Evolutionary conservation across 2,797 vertebrate species (phyloP), one percentile per base, ranked within the genome.

Genomic region (Hapalemur alaotrensis): DNA sequence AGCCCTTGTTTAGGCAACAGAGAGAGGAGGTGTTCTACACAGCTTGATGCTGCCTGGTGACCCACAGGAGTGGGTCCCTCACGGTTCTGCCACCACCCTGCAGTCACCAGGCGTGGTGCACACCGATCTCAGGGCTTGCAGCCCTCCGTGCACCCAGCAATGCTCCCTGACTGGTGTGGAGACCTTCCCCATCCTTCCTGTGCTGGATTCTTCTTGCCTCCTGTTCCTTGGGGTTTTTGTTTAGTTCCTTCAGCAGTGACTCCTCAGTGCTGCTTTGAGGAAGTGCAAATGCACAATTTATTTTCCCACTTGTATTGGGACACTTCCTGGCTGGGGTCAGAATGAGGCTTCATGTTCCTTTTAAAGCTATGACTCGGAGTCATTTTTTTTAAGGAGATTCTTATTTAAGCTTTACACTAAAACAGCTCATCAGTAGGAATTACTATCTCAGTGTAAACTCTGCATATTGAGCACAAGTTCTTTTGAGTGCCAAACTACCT

Each of bases 1-100:
- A 82, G 95, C 78, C 61, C 80, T 86, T 86, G 83, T 91, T 89
- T 84, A 91, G 89, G 91, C 67, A 5, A 75, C 52, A n/a, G 48
- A 85, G 76, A 46, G 35, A n/a, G 50, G 20, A 61, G 23, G 14
- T 28, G 22, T 0, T 0, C 43, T 43, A 52, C 13, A 2, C 0
- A 0, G 18, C 59, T 46, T 11, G 92, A 43, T 15, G 54, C 48
- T 0, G n/a, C 57, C 75, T 32, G 20, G 48, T 1, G 41, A n/a
- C 80, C 73, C 22, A 7, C 28, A 41, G 69, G 67, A 70, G 46
- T 9, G 5, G 22, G 32, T 32, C 38, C 54, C 65, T 70, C 14
- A 0, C 0, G 4, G 14, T 18, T 70, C 54, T 35, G 13, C 84
- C 2, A 3, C 41, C 28, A 0, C 38, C 28, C 28, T 59, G 35